phyloP scores from a whole-genome alignment of 37 sponge, comb jelly and placozoan genomes.

The Agelas oroides region DNA sequence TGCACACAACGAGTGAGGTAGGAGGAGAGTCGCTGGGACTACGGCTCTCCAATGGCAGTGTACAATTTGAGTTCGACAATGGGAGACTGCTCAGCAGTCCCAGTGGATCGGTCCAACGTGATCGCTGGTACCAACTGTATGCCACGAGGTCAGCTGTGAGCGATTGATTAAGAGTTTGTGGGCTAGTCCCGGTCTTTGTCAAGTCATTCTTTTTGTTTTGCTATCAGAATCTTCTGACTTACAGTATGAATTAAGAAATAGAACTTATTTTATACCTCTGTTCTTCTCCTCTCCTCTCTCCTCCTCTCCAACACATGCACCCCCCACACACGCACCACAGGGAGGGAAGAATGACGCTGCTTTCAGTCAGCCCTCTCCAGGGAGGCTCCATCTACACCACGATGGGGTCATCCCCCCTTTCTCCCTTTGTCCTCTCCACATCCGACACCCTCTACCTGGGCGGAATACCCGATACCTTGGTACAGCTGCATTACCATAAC shows the following conservation, averaged over 20 bases:
- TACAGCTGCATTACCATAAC: not conserved
- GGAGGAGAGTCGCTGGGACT: slow-evolving; percentile 1
- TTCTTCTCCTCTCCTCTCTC: not conserved
- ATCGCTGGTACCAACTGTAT: slow-evolving; percentile 50
- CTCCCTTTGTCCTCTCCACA: not conserved
- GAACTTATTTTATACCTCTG: not conserved
- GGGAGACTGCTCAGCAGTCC: not conserved
- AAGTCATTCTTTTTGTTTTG: no score
- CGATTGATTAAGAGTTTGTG: not conserved
- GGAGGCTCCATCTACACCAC: slow-evolving; percentile 13
- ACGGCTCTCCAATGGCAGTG: slow-evolving; percentile 18
- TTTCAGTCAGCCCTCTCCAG: slow-evolving; percentile 37
- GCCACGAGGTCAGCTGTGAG: slow-evolving; percentile 25
- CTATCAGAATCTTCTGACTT: no score
- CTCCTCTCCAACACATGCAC: no score
- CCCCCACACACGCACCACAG: not conserved
- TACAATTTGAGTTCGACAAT: not conserved
- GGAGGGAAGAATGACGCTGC: not conserved
- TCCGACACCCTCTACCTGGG: slow-evolving; percentile 5
- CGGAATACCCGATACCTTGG: not conserved
- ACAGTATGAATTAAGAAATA: no score
- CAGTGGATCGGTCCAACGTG: not conserved
- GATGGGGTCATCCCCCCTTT: not conserved
- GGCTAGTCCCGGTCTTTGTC: no score
- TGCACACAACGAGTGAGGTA: not conserved